phyloP scores from a whole-genome alignment of 2,113 vertebrate species.

The Rutilus rutilus region DNA sequence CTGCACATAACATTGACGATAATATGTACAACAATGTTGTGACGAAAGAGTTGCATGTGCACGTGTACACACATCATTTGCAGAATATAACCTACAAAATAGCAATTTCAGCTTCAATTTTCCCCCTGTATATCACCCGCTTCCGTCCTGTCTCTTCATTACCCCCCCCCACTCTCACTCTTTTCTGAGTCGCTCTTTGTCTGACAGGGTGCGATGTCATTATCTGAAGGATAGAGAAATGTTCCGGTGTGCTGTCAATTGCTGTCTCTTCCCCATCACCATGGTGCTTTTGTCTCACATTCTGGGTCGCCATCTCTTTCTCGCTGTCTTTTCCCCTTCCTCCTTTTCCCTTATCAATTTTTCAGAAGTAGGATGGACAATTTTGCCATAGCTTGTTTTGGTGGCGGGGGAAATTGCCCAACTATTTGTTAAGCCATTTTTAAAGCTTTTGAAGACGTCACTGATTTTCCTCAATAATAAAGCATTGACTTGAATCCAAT shows the following conservation, averaged over 20 bases:
- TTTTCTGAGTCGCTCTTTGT: conserved; percentile 53
- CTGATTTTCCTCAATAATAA: not conserved
- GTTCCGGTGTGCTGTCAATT: conserved; percentile 49
- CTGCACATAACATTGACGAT: not conserved
- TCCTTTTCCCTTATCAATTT: conserved; percentile 3
- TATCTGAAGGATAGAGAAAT: conserved; percentile 56
- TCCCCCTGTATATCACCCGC: not conserved
- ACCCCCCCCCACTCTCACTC: conserved; percentile 1
- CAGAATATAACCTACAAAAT: conserved; percentile 37
- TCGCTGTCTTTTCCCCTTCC: not conserved
- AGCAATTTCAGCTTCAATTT: conserved; percentile 39
- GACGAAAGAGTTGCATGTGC: not conserved
- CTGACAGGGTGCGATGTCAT: conserved; percentile 55
- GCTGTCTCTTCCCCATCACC: conserved; percentile 46
- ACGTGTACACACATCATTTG: conserved; percentile 25
- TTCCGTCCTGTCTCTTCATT: conserved; percentile 27
- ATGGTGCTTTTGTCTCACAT: conserved; percentile 27
- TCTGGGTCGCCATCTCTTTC: conserved; percentile 27
- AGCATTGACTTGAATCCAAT: not conserved
- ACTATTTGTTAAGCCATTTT: conserved; percentile 23
- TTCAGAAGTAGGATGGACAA: conserved; percentile 17
- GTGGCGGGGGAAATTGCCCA: not conserved
- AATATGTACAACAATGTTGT: conserved; percentile 14
- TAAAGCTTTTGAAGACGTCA: not conserved
- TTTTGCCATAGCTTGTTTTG: conserved; percentile 29